A percentile compares a stretch with the other conserved stretches of the same genome.
These are phyloP conservation scores for Macquaria ambigua DNA, from an alignment of 2,113 vertebrate genomes.

Conservation along the genomic window DNA sequence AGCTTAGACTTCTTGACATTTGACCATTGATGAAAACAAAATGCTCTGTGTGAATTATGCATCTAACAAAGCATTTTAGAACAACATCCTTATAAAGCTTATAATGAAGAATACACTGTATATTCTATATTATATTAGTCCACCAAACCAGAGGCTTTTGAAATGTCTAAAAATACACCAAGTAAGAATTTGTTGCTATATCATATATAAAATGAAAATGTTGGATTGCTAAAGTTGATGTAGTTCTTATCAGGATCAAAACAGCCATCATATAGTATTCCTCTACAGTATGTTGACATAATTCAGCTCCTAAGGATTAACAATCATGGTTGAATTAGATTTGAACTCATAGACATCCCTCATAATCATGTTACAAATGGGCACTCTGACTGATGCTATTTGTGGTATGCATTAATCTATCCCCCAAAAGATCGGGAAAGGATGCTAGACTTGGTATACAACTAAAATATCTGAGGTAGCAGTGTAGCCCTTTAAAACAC, in stretches of 20 bases:
- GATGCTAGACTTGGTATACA: neutral
- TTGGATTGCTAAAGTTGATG: too few relatives aligned
- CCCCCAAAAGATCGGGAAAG: neutral
- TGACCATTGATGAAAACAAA: neutral
- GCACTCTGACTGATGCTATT: too few relatives aligned
- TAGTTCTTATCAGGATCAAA: too few relatives aligned
- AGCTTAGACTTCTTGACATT: neutral
- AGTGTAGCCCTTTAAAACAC: neutral
- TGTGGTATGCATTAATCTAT: too few relatives aligned
- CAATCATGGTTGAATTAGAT: too few relatives aligned
- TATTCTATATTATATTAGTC: neutral
- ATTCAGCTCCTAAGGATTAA: too few relatives aligned
- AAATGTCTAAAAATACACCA: neutral
- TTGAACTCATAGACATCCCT: too few relatives aligned
- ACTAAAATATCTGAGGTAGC: neutral
- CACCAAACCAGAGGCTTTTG: neutral
- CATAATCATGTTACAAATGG: too few relatives aligned
- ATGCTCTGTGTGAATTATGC: neutral
- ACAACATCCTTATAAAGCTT: neutral
- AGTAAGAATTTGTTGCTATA: too few relatives aligned
- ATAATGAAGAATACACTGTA: neutral
- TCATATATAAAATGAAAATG: too few relatives aligned
- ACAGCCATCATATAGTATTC: too few relatives aligned
- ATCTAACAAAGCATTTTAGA: neutral
- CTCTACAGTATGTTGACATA: too few relatives aligned